These are phyloP conservation scores for Perodicticus potto DNA, from an alignment of 2,797 vertebrate genomes.

Conservation along the genomic window DNA sequence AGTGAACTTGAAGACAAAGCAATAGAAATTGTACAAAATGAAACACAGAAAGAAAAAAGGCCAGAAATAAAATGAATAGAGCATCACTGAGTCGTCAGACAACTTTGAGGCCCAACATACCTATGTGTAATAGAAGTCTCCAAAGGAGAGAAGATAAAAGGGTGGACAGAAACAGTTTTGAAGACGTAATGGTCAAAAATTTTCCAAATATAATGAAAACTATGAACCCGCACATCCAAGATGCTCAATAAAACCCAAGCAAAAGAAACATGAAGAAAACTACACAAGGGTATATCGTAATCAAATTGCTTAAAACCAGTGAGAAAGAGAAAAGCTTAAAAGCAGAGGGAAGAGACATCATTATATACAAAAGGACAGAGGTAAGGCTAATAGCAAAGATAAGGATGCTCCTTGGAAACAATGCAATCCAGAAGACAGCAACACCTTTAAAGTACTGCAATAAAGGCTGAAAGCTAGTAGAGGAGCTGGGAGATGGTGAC, in stretches of 20 bases:
- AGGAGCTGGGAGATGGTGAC: not conserved
- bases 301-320: not conserved
- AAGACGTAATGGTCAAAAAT: not conserved
- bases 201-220: not conserved
- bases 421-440: not conserved
- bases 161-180: not conserved
- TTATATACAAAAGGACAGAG: not conserved
- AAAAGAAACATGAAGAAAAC: not conserved
- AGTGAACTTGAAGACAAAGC: not conserved
- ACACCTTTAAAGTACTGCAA: not conserved
- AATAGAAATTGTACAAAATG: not conserved
- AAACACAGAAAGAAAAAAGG: not conserved
- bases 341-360: not conserved
- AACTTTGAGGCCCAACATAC: not conserved
- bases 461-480: not conserved
- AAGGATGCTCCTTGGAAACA: not conserved
- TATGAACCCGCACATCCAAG: not conserved
- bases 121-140: not conserved
- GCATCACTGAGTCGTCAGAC: not conserved
- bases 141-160: not conserved
- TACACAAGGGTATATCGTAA: not conserved
- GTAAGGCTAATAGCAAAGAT: not conserved
- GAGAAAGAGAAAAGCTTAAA: not conserved
- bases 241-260: not conserved
- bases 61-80: not conserved